phyloP scores from a whole-genome alignment of 1,140 invertebrate species.

The Drosophila repleta region DNA sequence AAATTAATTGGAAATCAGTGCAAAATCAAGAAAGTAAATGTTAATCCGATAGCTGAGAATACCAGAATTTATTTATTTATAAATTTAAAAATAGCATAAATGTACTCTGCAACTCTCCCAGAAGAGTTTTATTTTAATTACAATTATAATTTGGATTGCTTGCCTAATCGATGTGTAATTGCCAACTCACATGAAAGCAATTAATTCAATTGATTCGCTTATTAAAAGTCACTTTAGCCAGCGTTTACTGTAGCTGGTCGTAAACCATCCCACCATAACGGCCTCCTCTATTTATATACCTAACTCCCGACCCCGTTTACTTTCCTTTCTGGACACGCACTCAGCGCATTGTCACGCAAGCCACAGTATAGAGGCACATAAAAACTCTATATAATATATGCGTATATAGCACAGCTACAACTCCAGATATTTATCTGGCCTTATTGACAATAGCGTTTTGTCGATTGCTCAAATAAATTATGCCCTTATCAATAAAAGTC shows the following conservation, averaged over 20 bases:
- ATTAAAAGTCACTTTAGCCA: neutral
- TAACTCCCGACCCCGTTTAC: conserved; percentile 1
- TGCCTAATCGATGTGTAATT: too few species aligned
- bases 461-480: conserved; percentile 82
- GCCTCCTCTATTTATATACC: conserved; percentile 5
- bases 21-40: too few species aligned
- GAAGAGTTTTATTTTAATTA: too few species aligned
- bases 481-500: conserved; percentile 80
- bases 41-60: too few species aligned
- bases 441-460: conserved; percentile 82
- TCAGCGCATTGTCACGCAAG: conserved; percentile 66
- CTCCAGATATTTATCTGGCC: conserved; percentile 79
- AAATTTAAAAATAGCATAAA: too few species aligned
- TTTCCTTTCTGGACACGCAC: conserved; percentile 29
- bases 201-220: neutral
- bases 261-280: conserved; percentile 16
- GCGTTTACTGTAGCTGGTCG: conserved; percentile 23
- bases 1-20: too few species aligned
- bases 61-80: too few species aligned
- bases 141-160: too few species aligned
- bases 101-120: too few species aligned
- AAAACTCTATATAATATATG: conserved; percentile 16
- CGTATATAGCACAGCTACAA: conserved; percentile 58
- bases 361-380: conserved; percentile 53
- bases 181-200: too few species aligned